phyloP scores from a whole-genome alignment of 1,140 invertebrate genomes.

The Drosophila setifemur region DNA sequence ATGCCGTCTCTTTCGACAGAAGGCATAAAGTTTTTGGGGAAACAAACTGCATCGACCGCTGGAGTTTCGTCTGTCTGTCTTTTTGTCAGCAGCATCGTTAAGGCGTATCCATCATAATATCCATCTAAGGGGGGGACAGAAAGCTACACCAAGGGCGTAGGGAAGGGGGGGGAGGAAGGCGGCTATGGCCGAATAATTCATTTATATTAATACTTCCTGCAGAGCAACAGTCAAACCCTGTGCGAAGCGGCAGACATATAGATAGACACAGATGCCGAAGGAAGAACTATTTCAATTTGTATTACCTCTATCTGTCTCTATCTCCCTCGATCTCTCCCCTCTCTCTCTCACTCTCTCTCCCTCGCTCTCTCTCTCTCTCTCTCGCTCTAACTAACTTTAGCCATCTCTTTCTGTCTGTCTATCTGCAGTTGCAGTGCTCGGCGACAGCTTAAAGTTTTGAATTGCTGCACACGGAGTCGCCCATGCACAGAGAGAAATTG shows the following conservation, averaged over 20 bases:
- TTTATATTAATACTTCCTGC: conserved; percentile 68
- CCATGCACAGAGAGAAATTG: conserved; percentile 10
- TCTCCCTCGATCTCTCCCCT: neutral
- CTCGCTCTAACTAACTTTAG: too few relatives aligned
- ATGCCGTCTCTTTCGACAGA: too few relatives aligned
- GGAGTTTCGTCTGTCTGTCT: conserved; percentile 6
- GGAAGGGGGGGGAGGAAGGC: neutral
- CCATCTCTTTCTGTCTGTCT: too few relatives aligned
- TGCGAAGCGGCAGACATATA: neutral
- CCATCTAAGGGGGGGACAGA: conserved; percentile 30
- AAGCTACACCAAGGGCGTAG: neutral
- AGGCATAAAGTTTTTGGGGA: conserved; percentile 46
- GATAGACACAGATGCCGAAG: neutral
- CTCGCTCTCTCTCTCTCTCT: neutral
- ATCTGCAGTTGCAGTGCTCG: conserved; percentile 54
- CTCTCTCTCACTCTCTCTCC: neutral
- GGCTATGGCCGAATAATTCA: conserved; percentile 53
- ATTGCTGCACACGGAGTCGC: conserved; percentile 57
- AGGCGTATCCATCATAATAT: conserved; percentile 72
- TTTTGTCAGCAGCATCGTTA: conserved; percentile 57
- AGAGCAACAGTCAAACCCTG: conserved; percentile 34
- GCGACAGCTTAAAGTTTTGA: conserved; percentile 70
- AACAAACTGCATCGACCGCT: conserved; percentile 48
- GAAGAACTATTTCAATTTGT: conserved; percentile 62
- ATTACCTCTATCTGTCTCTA: conserved; percentile 38